Base-by-base conservation (phyloP, 2,797 vertebrate species). In the Onychomys torridus region DNA sequence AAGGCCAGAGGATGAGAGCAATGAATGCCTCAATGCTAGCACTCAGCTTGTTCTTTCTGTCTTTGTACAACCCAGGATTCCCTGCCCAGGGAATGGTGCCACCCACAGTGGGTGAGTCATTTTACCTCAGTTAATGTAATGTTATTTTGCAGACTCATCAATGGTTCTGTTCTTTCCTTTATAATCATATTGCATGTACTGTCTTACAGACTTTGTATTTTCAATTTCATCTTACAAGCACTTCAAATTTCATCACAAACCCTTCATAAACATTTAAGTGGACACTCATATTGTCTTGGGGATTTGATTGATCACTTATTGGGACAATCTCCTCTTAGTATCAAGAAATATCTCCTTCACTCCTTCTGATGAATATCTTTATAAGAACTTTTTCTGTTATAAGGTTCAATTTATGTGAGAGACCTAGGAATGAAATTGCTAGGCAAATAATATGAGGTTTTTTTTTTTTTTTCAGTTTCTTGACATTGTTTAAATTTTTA, bases 251-350 rank as follows among this genome's bases (percentile, higher is more conserved):
- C 37, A 46, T 82, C 87, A 88, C 5, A 94, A 96, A 71, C 52
- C 77, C 59, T 69, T 96, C 32, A 61, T 69, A 65, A 95, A 84
- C 84, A 93, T 82, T 91, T 94, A 90, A 93, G 59, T 96, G 43
- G 23, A 49, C 34, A 73, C 21, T 73, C 61, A 57, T 77, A 77
- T 93, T 95, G 83, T 71, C 57, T 85, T 19, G 75, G 5, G 10
- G 27, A 63, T 71, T 78, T 63, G 3, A 91, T 40, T 65, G 89
- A 6, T 65, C 49, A 43, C 67, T 84, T 91, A 46, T 14, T 89
- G 55, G 89, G 55, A 21, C n/a, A 34, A 89, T 95, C 49, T 92
- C 19, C 67, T 78, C 55, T 88, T 52, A 85, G 57, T 75, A 34
- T 90, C 8, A 79, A 92, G 17, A 65, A 61, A 49, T 19, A 27